Evolutionary conservation across 2,888 invertebrate species (phyloP).

Genomic region (Dolichomitus sp.): DNA sequence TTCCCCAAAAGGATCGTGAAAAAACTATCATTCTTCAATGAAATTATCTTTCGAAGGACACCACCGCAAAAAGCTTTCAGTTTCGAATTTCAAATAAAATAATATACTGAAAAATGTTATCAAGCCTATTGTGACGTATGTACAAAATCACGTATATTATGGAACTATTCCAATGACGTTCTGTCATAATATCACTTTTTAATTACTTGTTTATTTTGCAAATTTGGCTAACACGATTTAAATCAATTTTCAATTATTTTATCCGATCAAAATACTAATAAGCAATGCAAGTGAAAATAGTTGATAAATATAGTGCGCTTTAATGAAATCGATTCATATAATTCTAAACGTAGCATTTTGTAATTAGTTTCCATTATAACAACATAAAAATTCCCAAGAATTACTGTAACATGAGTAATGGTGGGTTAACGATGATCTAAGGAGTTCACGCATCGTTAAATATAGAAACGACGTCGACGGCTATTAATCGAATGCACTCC

Average conservation of each 20-base stretch:
- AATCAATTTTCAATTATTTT: not conserved
- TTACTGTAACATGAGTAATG: not conserved
- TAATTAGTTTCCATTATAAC: not conserved
- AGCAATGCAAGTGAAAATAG: no score
- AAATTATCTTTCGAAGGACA: not conserved
- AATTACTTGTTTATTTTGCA: not conserved
- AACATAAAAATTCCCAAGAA: not conserved
- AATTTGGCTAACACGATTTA: not conserved
- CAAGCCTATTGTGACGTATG: no score
- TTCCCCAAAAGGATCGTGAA: not conserved
- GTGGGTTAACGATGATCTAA: slow-evolving; percentile 27
- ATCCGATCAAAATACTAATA: no score
- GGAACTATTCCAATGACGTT: no score
- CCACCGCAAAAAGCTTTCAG: no score
- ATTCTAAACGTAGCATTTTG: not conserved
- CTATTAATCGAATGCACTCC: slow-evolving; percentile 36
- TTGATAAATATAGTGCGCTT: no score
- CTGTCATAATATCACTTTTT: not conserved
- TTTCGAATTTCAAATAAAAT: no score
- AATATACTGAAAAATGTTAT: no score
- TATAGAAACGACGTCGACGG: slow-evolving; percentile 11
- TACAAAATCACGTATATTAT: no score
- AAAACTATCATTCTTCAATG: not conserved
- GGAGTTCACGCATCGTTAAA: slow-evolving; percentile 33
- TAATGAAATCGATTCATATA: not conserved